Percentiles rank a stretch among this genome's conserved stretches.
phyloP scores from a whole-genome alignment of 2,113 vertebrate genomes.

The Tautogolabrus adspersus region DNA sequence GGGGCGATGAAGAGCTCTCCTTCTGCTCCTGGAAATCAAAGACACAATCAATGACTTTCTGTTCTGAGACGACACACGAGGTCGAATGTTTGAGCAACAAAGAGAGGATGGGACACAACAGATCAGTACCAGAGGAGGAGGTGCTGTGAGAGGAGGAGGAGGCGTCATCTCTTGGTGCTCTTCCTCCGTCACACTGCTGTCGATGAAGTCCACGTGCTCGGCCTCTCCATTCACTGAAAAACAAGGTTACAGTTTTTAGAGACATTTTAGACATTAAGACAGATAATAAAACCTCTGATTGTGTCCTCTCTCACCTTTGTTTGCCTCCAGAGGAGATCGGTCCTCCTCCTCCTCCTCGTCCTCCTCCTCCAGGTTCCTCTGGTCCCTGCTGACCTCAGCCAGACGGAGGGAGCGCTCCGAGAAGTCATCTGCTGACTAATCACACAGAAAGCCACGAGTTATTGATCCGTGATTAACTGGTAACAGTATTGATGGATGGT shows the following conservation, averaged over 20 bases:
- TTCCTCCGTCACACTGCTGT: conserved; percentile 84
- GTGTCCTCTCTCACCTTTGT: conserved; percentile 66
- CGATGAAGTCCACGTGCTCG: conserved; percentile 87
- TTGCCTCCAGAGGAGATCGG: conserved; percentile 28
- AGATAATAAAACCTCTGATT: not conserved
- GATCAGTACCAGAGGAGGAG: conserved; percentile 62
- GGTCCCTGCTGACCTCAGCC: conserved; percentile 85
- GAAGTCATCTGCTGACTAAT: conserved; percentile 90
- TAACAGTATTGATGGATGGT: no score
- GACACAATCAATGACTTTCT: conserved; percentile 8
- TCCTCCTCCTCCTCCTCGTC: conserved; percentile 50
- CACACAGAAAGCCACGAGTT: not conserved
- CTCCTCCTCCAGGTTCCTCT: conserved; percentile 84
- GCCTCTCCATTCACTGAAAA: conserved; percentile 81
- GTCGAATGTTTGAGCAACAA: not conserved
- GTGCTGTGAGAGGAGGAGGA: conserved; percentile 35
- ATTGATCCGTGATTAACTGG: not conserved
- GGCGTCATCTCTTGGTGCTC: conserved; percentile 80
- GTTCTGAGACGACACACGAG: not conserved
- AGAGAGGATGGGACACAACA: not conserved
- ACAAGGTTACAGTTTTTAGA: not conserved
- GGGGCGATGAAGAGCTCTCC: conserved; percentile 43
- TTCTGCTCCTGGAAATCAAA: conserved; percentile 69
- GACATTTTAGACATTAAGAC: not conserved
- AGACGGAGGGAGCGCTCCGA: conserved; percentile 89